Percentiles rank a stretch among this genome's conserved stretches.
Evolutionary conservation across 2,113 vertebrate species (phyloP).

Genomic region (Egretta garzetta): DNA sequence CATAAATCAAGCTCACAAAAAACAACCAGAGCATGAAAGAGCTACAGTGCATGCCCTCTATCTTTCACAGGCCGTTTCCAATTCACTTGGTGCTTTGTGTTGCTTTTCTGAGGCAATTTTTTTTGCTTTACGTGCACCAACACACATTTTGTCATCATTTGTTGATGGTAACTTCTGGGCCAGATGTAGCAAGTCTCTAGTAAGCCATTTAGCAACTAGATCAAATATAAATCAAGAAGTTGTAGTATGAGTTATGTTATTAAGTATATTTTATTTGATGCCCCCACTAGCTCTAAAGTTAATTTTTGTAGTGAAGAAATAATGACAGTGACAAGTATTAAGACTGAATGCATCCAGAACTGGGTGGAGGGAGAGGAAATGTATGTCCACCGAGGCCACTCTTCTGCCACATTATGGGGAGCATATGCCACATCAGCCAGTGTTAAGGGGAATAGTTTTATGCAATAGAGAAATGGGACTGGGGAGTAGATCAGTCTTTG

Average conservation of each 20-base stretch:
- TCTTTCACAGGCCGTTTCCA: conserved; percentile 51
- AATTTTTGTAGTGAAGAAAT: not conserved
- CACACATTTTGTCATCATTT: conserved; percentile 18
- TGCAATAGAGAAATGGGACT: not conserved
- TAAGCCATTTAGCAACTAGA: not conserved
- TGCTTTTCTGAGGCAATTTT: conserved; percentile 42
- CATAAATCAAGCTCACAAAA: conserved; percentile 48
- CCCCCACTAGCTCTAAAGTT: not conserved
- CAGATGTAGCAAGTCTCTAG: not conserved
- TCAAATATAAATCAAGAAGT: not conserved
- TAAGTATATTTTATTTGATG: not conserved
- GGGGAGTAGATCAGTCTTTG: not conserved
- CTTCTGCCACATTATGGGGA: not conserved
- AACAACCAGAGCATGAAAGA: conserved; percentile 64
- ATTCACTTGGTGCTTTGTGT: conserved; percentile 64
- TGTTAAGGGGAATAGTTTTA: not conserved
- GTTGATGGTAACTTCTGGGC: conserved; percentile 21
- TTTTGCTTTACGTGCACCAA: conserved; percentile 17
- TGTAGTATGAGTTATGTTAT: not conserved
- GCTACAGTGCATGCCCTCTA: conserved; percentile 55
- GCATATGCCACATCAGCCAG: not conserved
- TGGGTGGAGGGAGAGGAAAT: not conserved
- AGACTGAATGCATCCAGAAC: not conserved
- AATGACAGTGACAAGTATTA: not conserved
- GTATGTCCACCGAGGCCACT: not conserved